Conservation (phyloP, 2,797 vertebrate genomes). For the Syngnathus acus region DNA sequence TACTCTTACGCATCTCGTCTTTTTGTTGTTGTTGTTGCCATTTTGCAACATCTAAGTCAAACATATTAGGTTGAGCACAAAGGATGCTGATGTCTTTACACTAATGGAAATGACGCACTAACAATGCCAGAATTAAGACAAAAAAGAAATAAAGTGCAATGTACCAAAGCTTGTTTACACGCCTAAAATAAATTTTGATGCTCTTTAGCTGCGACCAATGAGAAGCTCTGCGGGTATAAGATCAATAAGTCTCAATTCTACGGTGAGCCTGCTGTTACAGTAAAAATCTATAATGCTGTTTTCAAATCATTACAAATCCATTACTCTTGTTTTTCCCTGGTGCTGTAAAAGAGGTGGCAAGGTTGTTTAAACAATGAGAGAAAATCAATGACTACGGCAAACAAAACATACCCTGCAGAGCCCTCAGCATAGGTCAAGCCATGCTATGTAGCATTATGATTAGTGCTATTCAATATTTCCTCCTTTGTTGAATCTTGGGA, state of each 20-base stretch:
- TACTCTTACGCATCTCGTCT: no score
- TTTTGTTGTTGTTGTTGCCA: no score
- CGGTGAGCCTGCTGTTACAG: conserved; percentile 38
- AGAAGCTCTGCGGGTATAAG: conserved; percentile 31
- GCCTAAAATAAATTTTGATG: conserved; percentile 32
- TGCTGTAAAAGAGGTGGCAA: conserved; percentile 30
- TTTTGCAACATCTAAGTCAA: neutral
- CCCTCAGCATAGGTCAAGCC: conserved; percentile 35
- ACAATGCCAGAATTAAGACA: neutral
- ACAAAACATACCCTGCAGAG: conserved; percentile 42
- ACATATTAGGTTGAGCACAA: neutral
- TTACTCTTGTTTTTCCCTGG: conserved; percentile 40
- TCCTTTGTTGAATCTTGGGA: conserved; percentile 21
- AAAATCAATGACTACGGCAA: conserved; percentile 50
- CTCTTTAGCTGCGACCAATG: conserved; percentile 38
- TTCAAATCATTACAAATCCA: conserved; percentile 59
- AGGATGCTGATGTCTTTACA: neutral
- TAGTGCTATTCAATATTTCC: conserved; percentile 40
- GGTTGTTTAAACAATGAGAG: conserved; percentile 50
- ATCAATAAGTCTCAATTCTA: conserved; percentile 57
- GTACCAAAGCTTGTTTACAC: neutral
- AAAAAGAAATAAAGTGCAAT: neutral
- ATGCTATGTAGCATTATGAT: conserved; percentile 28
- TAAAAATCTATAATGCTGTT: conserved; percentile 56
- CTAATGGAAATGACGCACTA: neutral